Evolutionary conservation across 2,888 invertebrate species (phyloP), one percentile per base, ranked within the genome.

Genomic region (Heteromyza rotundicornis): DNA sequence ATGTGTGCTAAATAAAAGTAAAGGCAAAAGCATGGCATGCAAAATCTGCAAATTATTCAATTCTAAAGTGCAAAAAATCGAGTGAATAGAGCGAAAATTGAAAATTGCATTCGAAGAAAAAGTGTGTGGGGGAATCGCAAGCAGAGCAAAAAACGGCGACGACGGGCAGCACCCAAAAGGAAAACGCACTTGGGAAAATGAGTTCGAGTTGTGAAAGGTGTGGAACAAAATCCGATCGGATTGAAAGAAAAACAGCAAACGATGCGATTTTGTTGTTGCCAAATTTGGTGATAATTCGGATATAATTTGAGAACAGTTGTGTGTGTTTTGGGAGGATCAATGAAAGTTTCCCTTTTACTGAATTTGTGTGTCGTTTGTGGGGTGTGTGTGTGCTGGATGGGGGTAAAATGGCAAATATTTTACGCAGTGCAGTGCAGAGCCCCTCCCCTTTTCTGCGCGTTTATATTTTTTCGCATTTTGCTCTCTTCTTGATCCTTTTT

Each of bases 181-280:
- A 53, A 24, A 53, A 54, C 58, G 62, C 54, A 59, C 56, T 55
- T 57, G 57, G n/a, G 57, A 64, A 80, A 76, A 79, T 79, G 79
- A 79, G 80, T 76, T 77, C 77, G 69, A 79, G 78, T 75, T 79
- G 80, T 76, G 79, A 79, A 79, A 79, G 79, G 79, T 79, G 79
- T 75, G 80, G 80, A 74, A 68, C 72, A 77, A n/a, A n/a, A 75
- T 74, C 24, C 61, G 59, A 59, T 66, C 62, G 66, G 60, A 71
- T 69, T 69, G 74, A 69, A 76, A 68, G 69, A 69, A 35, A 64
- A 44, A 40, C 32, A 51, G 62, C 59, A 35, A 50, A 40, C 65
- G 60, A 60, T 40, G n/a, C 14, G 5, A n/a, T 40, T 40, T 40
- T 40, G 40, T 40, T 5, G 14, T 14, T 40, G 40, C 40, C 40